Conservation (phyloP, 1,140 invertebrate genomes). For the Chymomyza costata region DNA sequence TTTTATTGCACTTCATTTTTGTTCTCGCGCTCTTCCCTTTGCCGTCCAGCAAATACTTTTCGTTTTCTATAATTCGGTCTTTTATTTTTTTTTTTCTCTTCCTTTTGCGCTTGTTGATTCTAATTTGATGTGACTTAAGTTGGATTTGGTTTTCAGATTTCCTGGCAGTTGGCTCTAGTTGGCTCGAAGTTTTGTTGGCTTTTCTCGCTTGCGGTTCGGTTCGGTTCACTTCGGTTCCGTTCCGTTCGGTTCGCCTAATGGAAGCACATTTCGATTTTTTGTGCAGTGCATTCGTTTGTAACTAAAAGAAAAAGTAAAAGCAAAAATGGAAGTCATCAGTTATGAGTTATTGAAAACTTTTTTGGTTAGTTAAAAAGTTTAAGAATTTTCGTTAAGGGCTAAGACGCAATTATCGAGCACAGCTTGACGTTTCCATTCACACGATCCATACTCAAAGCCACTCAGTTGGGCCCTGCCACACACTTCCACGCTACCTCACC, state of each 20-base stretch:
- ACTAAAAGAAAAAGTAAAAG: slow-evolving; percentile 37
- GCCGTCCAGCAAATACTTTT: too few relatives aligned
- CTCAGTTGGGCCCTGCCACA: slow-evolving; percentile 28
- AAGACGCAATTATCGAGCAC: slow-evolving; percentile 71
- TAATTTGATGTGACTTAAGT: slow-evolving; percentile 74
- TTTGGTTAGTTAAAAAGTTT: slow-evolving; percentile 67
- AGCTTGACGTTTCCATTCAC: neutral
- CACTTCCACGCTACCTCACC: too few relatives aligned
- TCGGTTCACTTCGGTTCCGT: slow-evolving; percentile 19
- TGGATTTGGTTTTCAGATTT: slow-evolving; percentile 72
- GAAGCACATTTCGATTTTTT: slow-evolving; percentile 58
- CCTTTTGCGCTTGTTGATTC: slow-evolving; percentile 58
- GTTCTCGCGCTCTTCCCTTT: neutral
- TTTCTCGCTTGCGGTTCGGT: slow-evolving; percentile 16
- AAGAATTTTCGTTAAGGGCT: slow-evolving; percentile 61
- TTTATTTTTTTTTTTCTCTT: slow-evolving; percentile 4
- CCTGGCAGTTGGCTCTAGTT: slow-evolving; percentile 15
- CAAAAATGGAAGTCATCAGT: slow-evolving; percentile 10
- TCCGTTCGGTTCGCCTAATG: slow-evolving; percentile 22
- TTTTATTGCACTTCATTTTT: slow-evolving; percentile 72
- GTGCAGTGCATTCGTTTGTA: slow-evolving; percentile 15
- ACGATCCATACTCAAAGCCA: slow-evolving; percentile 27
- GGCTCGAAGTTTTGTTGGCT: slow-evolving; percentile 32
- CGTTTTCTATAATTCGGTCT: slow-evolving; percentile 2
- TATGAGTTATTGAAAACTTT: slow-evolving; percentile 61